Evolutionary conservation across 2,888 invertebrate species (phyloP).

Genomic region (Drosophila mimica): DNA sequence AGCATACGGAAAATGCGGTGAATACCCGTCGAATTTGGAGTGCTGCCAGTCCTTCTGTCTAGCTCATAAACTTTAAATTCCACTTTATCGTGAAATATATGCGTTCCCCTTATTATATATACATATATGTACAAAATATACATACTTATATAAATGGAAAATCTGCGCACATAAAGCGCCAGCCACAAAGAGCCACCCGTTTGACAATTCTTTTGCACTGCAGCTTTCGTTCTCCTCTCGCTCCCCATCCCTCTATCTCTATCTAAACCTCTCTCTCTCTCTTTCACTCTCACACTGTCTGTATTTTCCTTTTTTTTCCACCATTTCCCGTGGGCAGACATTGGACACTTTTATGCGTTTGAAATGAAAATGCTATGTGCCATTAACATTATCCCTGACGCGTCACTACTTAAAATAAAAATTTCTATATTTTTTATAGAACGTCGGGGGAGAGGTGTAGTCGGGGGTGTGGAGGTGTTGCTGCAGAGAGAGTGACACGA

Average conservation of each 20-base stretch:
- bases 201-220: constrained; percentile 49
- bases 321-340: constrained; percentile 57
- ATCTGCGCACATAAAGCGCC: constrained; percentile 70
- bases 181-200: constrained; percentile 58
- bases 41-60: constrained; percentile 48
- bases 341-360: constrained; percentile 77
- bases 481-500: constrained; percentile 21
- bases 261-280: background rate
- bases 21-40: constrained; percentile 23
- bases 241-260: background rate
- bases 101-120: constrained; percentile 56
- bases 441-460: constrained; percentile 6
- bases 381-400: constrained; percentile 82
- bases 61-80: constrained; percentile 75
- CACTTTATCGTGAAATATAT: constrained; percentile 71
- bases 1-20: constrained; percentile 48
- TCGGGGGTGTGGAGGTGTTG: background rate
- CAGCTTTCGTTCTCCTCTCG: constrained; percentile 7
- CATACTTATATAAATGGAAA: constrained; percentile 44
- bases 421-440: constrained; percentile 75
- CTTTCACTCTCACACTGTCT: constrained; percentile 1
- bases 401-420: constrained; percentile 81
- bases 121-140: constrained; percentile 33
- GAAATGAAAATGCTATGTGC: constrained; percentile 80
- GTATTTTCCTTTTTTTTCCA: constrained; percentile 29